These are phyloP conservation scores for Leuctra nigra DNA, from an alignment of 2,888 invertebrate species.

Conservation along the genomic window DNA sequence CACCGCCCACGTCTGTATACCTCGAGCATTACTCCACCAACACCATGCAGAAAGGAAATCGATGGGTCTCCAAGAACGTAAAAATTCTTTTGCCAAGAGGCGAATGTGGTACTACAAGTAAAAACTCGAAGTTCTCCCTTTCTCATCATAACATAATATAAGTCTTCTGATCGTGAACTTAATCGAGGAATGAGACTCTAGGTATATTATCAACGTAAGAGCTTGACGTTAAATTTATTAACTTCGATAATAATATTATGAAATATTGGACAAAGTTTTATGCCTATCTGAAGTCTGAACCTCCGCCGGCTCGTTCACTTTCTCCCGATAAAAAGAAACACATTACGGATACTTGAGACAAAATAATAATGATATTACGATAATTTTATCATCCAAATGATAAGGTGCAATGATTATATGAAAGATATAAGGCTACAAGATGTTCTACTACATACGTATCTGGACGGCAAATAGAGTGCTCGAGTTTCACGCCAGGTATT, in stretches of 20 bases:
- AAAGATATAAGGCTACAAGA: too few species aligned
- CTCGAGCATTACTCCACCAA: background rate
- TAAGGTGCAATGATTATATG: too few species aligned
- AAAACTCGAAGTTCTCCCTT: background rate
- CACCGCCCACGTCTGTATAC: background rate
- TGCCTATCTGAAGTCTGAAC: too few species aligned
- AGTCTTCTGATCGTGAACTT: background rate
- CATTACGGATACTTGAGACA: too few species aligned
- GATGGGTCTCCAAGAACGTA: background rate
- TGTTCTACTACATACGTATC: too few species aligned
- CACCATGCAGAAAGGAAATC: slow-evolving; percentile 1
- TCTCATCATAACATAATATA: background rate
- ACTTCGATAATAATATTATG: background rate
- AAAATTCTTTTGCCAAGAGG: background rate
- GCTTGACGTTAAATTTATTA: background rate
- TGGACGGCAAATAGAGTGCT: too few species aligned
- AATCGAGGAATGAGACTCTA: background rate
- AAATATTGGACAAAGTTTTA: background rate
- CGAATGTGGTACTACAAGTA: background rate
- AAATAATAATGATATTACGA: too few species aligned
- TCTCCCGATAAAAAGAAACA: too few species aligned
- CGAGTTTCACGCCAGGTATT: too few species aligned
- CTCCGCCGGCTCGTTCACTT: too few species aligned
- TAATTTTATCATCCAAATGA: too few species aligned
- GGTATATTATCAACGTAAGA: background rate